Percentiles rank a stretch among this genome's conserved stretches.
Conservation (phyloP, 2,113 vertebrate genomes). For the Microcebus ravelobensis region DNA sequence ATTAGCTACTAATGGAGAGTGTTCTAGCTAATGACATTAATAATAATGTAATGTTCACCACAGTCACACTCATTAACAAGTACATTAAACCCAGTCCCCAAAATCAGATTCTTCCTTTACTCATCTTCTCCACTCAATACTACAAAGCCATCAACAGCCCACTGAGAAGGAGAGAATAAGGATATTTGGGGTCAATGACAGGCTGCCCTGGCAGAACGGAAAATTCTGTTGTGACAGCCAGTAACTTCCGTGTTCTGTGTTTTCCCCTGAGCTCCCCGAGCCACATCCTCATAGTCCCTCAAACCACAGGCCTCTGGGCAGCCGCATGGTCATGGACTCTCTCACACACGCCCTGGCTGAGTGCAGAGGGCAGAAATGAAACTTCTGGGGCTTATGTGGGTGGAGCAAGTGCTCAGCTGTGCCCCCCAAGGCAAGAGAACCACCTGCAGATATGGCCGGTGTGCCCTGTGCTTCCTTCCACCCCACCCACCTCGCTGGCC, state of each 20-base stretch:
- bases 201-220: neutral
- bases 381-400: neutral
- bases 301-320: neutral
- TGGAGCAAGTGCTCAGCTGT: neutral
- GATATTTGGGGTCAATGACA: neutral
- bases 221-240: neutral
- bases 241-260: slow-evolving; percentile 56
- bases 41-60: neutral
- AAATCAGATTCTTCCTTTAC: neutral
- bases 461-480: neutral
- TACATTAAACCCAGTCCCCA: neutral
- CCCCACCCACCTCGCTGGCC: neutral
- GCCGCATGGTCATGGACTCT: neutral
- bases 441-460: neutral
- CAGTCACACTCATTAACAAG: neutral
- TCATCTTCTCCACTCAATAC: neutral
- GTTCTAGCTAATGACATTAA: neutral
- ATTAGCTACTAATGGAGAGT: neutral
- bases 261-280: slow-evolving; percentile 26
- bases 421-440: neutral
- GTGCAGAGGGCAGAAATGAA: slow-evolving; percentile 51
- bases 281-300: slow-evolving; percentile 46
- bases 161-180: neutral
- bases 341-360: neutral
- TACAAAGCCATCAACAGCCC: neutral